Base-by-base conservation (phyloP, 2,113 vertebrate genomes). In the Otus sunia region DNA sequence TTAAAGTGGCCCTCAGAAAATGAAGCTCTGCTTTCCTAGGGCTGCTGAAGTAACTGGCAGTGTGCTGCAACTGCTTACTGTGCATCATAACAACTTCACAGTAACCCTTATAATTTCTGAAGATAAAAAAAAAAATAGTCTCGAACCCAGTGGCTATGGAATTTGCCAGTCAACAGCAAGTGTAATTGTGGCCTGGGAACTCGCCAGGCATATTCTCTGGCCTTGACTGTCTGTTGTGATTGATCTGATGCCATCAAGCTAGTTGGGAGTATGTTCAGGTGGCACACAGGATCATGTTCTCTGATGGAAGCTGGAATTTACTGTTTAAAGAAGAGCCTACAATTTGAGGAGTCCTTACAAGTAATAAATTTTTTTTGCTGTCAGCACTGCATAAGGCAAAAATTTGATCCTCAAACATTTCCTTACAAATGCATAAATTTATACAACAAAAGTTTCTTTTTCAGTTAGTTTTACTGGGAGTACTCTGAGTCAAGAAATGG, bases 221-320 rank as follows among this genome's bases (percentile, higher is more conserved):
- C 64, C 63, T 75, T 69, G 81, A 1, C 15, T 77, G 86, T 66
- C 55, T 87, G 34, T 87, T 87, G 79, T 87, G 82, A 75, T 29
- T 47, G 95, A 83, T 75, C 43, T 90, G 62, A 39, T 95, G 68
- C 83, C 85, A 90, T 88, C 55, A 43, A 18, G 53, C 50, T 64
- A 18, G 26, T 18, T 94, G 78, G 47, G 55, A 67, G 34, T 8
- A 26, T 55, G 52, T 74, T 91, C 60, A 86, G 49, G 56, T 93
- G 84, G 59, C 93, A 96, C 67, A 72, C 56, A 69, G 19, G 67
- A 27, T 96, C 58, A 5, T 74, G 20, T 90, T 96, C 91, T 84
- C 95, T 93, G 86, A 89, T 96, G 95, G 92, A 90, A 97, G 63
- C 59, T 87, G 69, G 39, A 75, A 92, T 92, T 77, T 79, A 45